These are phyloP conservation scores for Drosophila demipolita DNA, from an alignment of 2,888 invertebrate genomes.

Conservation along the genomic window DNA sequence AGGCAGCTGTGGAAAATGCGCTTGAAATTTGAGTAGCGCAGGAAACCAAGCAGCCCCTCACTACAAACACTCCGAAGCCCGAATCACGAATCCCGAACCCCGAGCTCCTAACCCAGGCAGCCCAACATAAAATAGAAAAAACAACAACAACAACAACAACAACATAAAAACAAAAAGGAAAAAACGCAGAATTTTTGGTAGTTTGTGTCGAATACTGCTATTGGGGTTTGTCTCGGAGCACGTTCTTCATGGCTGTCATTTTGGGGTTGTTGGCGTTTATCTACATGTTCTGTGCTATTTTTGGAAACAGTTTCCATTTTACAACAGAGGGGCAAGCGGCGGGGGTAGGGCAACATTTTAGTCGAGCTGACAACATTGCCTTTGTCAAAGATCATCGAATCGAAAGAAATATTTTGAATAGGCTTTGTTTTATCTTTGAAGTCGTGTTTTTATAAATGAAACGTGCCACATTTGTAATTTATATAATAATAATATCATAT, in stretches of 20 bases:
- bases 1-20: slow-evolving; percentile 71
- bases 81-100: neutral
- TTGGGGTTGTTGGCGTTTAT: slow-evolving; percentile 40
- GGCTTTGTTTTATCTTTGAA: neutral
- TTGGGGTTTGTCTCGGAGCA: slow-evolving; percentile 42
- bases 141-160: too few relatives aligned
- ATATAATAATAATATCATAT: too few relatives aligned
- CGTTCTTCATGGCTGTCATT: slow-evolving; percentile 24
- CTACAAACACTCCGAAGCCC: slow-evolving; percentile 17
- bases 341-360: neutral
- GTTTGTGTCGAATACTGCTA: slow-evolving; percentile 27
- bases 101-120: neutral
- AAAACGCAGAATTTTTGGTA: slow-evolving; percentile 34
- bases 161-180: neutral
- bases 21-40: slow-evolving; percentile 66
- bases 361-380: neutral
- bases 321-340: neutral
- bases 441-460: neutral
- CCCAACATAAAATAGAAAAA: neutral
- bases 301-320: slow-evolving; percentile 17
- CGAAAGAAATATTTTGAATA: neutral
- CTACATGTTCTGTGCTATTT: slow-evolving; percentile 26
- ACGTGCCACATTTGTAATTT: neutral
- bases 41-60: slow-evolving; percentile 40
- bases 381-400: neutral